Conservation (phyloP, 2,888 invertebrate genomes). For the Leptinotarsa haldemani region DNA sequence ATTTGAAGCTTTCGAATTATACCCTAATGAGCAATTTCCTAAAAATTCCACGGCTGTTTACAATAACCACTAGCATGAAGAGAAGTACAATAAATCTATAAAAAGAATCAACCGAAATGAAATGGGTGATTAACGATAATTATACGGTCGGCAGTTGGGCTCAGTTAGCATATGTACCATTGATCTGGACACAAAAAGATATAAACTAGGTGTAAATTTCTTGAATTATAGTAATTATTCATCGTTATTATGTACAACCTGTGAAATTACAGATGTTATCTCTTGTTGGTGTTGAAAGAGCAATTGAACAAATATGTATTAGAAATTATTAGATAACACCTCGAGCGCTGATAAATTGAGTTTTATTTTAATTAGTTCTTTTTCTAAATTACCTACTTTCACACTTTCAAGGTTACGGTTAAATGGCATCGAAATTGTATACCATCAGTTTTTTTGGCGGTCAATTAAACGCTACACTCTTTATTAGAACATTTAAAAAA, state of each 20-base stretch:
- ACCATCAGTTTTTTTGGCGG: background rate
- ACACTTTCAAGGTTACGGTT: background rate
- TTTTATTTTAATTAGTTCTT: constrained; percentile 1
- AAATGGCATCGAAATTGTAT: background rate
- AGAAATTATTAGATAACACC: constrained; percentile 19
- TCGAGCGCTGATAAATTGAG: background rate
- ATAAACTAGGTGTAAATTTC: constrained; percentile 33
- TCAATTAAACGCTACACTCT: background rate
- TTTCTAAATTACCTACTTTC: background rate
- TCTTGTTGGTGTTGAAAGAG: constrained; percentile 20
- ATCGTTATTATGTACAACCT: constrained; percentile 7
- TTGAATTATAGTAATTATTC: constrained; percentile 30
- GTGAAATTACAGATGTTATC: constrained; percentile 26
- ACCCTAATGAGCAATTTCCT: background rate
- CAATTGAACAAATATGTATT: constrained; percentile 2
- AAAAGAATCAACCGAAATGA: constrained; percentile 16
- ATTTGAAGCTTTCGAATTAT: background rate
- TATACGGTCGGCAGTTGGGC: constrained; percentile 22
- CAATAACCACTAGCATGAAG: background rate
- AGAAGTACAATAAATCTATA: background rate
- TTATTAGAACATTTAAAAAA: background rate
- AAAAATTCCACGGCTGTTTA: constrained; percentile 5
- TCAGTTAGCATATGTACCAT: constrained; percentile 18
- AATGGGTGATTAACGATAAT: constrained; percentile 25
- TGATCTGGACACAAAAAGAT: background rate